phyloP scores from a whole-genome alignment of 2,888 invertebrate genomes.

The Tiliacea citrago region DNA sequence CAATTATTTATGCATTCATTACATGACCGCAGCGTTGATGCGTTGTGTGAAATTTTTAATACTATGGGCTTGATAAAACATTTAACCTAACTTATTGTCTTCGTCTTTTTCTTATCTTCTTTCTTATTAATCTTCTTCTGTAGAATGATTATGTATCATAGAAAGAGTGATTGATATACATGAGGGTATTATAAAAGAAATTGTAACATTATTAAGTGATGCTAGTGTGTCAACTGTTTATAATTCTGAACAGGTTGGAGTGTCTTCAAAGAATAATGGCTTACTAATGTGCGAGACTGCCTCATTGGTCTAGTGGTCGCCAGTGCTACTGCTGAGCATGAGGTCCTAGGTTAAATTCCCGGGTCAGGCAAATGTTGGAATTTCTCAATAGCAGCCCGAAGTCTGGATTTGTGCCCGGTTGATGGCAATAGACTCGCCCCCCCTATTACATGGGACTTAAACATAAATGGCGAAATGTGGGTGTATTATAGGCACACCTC shows the following conservation, averaged over 20 bases:
- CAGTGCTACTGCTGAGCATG: too few species aligned
- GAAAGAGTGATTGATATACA: constrained; percentile 15
- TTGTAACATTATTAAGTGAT: neutral
- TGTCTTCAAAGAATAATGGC: constrained; percentile 37
- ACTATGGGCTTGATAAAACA: constrained; percentile 24
- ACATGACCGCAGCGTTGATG: constrained; percentile 51
- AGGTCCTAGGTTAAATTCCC: too few species aligned
- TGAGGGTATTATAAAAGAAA: constrained; percentile 11
- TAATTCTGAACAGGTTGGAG: constrained; percentile 40
- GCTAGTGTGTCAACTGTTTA: constrained; percentile 39
- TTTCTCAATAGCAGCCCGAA: too few species aligned
- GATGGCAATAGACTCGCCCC: too few species aligned
- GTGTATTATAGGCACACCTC: too few species aligned
- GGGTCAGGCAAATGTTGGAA: too few species aligned
- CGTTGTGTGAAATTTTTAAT: constrained; percentile 56
- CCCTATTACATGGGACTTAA: too few species aligned
- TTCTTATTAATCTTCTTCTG: neutral
- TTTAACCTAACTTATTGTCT: constrained; percentile 25
- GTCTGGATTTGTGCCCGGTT: too few species aligned
- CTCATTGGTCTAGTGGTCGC: too few species aligned
- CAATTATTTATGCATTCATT: constrained; percentile 69
- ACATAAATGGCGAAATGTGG: too few species aligned
- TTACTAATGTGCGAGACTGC: constrained; percentile 11
- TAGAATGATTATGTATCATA: constrained; percentile 5
- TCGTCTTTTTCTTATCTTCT: neutral